Evolutionary conservation across 2,888 invertebrate genomes (phyloP).

Genomic region (Stenodema calcarata): DNA sequence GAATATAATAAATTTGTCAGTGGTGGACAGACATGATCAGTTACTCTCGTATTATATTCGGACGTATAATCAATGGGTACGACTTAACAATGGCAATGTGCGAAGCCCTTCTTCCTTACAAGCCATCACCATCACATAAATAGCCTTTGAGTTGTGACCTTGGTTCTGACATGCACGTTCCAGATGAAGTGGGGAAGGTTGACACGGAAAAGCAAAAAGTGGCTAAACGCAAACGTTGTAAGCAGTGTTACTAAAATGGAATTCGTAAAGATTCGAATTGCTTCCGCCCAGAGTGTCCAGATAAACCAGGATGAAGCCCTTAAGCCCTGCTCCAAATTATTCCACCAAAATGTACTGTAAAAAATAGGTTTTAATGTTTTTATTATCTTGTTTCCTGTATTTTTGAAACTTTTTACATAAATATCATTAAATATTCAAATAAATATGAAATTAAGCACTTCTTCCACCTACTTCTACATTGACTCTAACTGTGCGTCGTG

Average conservation of each 20-base stretch:
- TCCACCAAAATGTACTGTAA: background rate
- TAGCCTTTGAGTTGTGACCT: background rate
- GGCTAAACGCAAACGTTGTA: slow-evolving; percentile 23
- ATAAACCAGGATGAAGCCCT: slow-evolving; percentile 27
- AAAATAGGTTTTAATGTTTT: background rate
- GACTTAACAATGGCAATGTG: background rate
- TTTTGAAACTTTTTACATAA: background rate
- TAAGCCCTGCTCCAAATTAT: slow-evolving; percentile 26
- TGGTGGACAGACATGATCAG: slow-evolving; percentile 40
- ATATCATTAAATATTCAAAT: slow-evolving; percentile 22
- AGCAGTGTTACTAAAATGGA: slow-evolving; percentile 6
- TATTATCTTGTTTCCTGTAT: background rate
- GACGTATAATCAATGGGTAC: slow-evolving; percentile 1
- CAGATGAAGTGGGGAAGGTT: slow-evolving; percentile 14
- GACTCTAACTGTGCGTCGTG: background rate
- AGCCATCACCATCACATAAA: background rate
- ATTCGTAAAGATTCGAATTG: background rate
- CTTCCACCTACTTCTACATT: too few species aligned
- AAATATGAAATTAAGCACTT: background rate
- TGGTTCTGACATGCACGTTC: slow-evolving; percentile 15
- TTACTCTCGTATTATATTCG: slow-evolving; percentile 23
- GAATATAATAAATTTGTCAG: slow-evolving; percentile 28
- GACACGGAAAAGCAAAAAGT: background rate
- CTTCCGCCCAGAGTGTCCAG: slow-evolving; percentile 25
- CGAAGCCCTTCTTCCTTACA: slow-evolving; percentile 16